phyloP scores from a whole-genome alignment of 2,888 invertebrate genomes.

The Chamaedrilus cognettii region DNA sequence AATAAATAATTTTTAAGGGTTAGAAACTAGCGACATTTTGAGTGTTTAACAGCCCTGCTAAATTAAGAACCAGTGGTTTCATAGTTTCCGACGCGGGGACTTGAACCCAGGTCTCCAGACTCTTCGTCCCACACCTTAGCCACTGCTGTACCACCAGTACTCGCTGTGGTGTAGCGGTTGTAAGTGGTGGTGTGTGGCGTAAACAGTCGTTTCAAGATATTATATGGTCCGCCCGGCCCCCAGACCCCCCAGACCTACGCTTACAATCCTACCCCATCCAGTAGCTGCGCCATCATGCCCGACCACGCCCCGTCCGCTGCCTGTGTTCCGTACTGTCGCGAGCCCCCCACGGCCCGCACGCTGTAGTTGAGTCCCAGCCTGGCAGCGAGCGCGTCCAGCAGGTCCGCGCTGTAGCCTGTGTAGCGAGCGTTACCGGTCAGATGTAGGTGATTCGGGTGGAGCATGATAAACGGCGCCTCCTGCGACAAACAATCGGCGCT shows the following conservation, averaged over 20 bases:
- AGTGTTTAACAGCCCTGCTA: no score
- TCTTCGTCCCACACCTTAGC: no score
- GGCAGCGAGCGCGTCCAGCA: slow-evolving; percentile 17
- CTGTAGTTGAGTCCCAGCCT: neutral
- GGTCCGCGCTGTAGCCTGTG: slow-evolving; percentile 38
- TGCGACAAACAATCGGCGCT: slow-evolving; percentile 4
- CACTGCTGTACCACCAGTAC: no score
- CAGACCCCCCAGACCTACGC: neutral
- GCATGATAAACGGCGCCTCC: slow-evolving; percentile 38
- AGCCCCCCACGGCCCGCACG: neutral
- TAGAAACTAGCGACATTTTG: no score
- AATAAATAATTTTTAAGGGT: no score
- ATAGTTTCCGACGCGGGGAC: no score
- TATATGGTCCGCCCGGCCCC: no score
- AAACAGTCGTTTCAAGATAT: no score
- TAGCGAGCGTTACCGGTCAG: slow-evolving; percentile 38
- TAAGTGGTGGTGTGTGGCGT: no score
- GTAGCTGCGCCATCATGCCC: neutral
- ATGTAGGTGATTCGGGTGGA: slow-evolving; percentile 27
- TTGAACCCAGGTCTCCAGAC: no score
- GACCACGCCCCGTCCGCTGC: neutral
- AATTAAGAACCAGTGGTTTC: no score
- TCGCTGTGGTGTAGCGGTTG: no score
- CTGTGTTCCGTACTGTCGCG: neutral
- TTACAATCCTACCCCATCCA: slow-evolving; percentile 4